Percentiles rank a stretch among this genome's conserved stretches.
Evolutionary conservation across 2,113 vertebrate species (phyloP).

Genomic region (Larimichthys crocea): DNA sequence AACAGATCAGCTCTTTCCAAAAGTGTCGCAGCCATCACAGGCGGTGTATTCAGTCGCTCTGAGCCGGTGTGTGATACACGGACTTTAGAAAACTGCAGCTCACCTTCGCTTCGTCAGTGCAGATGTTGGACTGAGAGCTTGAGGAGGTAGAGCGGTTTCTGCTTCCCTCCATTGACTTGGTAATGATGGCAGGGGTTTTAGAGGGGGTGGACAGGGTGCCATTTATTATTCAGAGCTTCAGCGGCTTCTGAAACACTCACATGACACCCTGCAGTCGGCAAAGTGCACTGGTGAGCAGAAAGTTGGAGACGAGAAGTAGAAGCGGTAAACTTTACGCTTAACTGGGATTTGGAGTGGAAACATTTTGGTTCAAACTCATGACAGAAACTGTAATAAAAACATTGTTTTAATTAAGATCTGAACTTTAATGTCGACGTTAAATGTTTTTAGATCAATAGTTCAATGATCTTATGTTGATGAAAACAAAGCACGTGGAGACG

Average conservation of each 20-base stretch:
- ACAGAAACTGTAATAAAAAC: neutral
- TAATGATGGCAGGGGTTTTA: slow-evolving; percentile 53
- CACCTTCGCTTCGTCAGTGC: slow-evolving; percentile 45
- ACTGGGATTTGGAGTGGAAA: neutral
- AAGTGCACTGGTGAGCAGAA: slow-evolving; percentile 8
- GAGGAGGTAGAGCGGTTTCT: slow-evolving; percentile 39
- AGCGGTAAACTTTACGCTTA: no score
- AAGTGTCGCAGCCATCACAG: slow-evolving; percentile 23
- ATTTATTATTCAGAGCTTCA: slow-evolving; percentile 46
- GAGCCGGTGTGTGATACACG: slow-evolving; percentile 11
- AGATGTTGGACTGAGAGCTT: slow-evolving; percentile 63
- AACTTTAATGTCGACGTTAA: neutral
- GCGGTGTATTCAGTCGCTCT: neutral
- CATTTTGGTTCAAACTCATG: no score
- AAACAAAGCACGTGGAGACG: neutral
- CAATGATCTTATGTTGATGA: neutral
- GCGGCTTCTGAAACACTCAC: slow-evolving; percentile 1
- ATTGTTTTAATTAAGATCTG: no score
- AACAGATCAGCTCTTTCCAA: slow-evolving; percentile 25
- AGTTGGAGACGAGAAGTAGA: no score
- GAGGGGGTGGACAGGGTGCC: slow-evolving; percentile 6
- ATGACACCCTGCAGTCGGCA: slow-evolving; percentile 2
- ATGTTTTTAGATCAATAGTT: neutral
- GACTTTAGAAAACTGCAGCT: slow-evolving; percentile 33
- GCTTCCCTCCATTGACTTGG: slow-evolving; percentile 67